A percentile compares a stretch with the other conserved stretches of the same genome.
Evolutionary conservation across 2,797 vertebrate species (phyloP).

Genomic region (Acanthornis magna): DNA sequence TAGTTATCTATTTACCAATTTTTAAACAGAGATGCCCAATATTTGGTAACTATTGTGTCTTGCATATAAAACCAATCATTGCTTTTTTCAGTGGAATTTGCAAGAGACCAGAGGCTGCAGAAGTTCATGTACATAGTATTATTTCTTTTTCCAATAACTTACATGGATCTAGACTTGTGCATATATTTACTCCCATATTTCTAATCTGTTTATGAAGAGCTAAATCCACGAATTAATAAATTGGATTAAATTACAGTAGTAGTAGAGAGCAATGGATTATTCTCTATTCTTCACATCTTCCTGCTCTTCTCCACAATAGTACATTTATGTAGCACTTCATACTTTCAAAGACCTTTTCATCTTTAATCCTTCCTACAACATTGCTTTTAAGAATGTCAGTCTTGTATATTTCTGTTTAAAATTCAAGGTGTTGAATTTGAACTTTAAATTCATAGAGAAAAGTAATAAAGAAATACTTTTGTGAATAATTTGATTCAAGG

Average conservation of each 20-base stretch:
- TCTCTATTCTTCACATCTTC: neutral
- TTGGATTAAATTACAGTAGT: neutral
- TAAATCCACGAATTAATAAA: neutral
- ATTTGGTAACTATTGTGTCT: neutral
- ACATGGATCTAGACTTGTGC: neutral
- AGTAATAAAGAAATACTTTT: neutral
- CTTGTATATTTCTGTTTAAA: neutral
- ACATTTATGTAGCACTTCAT: neutral
- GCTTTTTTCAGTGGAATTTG: neutral
- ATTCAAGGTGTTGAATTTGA: neutral
- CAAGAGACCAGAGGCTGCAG: neutral
- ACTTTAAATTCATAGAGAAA: neutral
- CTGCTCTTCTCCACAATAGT: neutral
- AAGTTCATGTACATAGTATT: neutral
- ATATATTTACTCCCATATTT: neutral
- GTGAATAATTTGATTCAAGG: neutral
- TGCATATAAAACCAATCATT: neutral
- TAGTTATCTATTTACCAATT: neutral
- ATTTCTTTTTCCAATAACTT: neutral
- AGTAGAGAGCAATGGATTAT: neutral
- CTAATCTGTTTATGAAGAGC: neutral
- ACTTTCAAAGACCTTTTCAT: neutral
- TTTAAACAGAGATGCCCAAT: neutral
- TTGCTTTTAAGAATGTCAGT: neutral
- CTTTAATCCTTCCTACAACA: neutral